These are phyloP conservation scores for Osmerus mordax DNA, from an alignment of 2,113 vertebrate species.

Conservation along the genomic window DNA sequence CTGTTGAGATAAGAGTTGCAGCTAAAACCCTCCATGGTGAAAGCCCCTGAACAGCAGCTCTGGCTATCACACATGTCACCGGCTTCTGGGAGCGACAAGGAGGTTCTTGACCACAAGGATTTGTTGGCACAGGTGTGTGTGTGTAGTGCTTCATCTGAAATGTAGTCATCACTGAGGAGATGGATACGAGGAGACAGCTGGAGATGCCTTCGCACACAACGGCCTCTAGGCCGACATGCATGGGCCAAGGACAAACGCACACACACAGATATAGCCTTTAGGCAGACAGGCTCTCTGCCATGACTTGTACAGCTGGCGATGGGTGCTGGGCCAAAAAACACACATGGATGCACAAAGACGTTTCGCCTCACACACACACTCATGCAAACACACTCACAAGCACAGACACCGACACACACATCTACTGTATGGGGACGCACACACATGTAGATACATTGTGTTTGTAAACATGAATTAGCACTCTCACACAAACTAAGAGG, in stretches of 20 bases:
- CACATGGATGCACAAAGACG: neutral
- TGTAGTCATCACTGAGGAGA: conserved; percentile 43
- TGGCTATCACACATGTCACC: too few relatives aligned
- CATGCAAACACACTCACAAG: conserved; percentile 4
- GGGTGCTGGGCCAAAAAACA: conserved; percentile 15
- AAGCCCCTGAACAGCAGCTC: neutral
- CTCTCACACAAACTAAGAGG: too few relatives aligned
- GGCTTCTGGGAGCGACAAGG: too few relatives aligned
- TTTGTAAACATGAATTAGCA: too few relatives aligned
- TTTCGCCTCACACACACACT: neutral
- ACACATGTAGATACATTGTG: neutral
- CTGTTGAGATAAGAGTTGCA: conserved; percentile 13
- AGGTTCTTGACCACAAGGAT: too few relatives aligned
- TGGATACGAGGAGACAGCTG: conserved; percentile 57
- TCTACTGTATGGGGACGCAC: neutral
- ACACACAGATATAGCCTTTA: conserved; percentile 5
- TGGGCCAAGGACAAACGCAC: conserved; percentile 32
- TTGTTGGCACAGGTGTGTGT: neutral
- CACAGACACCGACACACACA: neutral
- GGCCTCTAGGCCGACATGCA: conserved; percentile 41
- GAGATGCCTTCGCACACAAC: conserved; percentile 27
- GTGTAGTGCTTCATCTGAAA: conserved; percentile 30
- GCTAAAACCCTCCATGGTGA: neutral
- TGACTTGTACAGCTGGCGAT: conserved; percentile 32
- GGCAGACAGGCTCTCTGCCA: conserved; percentile 7